Base-by-base conservation (phyloP, 2,888 invertebrate species). In the Drosophila colorata region DNA sequence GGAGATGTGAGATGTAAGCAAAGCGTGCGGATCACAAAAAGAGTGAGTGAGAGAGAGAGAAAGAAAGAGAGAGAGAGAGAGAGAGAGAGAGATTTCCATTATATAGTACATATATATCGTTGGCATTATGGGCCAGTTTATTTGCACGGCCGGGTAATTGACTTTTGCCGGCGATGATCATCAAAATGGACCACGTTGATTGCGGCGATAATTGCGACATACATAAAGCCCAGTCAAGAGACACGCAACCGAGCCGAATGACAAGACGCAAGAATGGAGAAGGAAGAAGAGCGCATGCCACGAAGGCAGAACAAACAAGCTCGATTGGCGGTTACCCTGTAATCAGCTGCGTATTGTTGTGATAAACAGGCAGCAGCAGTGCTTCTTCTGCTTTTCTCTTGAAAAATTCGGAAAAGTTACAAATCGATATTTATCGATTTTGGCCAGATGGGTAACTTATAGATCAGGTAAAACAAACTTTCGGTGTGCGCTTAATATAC, bases 171-270 rank as follows among this genome's bases (percentile, higher is more conserved):
- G 78, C 68, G 75, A 84, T 73, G 80, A 84, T 77, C 81, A 79
- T 74, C 81, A 83, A 83, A 83, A 83, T 83, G 87, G 82, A 87
- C 87, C 85, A 78, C 78, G 79, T 70, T 83, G 86, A 87, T 82
- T 80, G 85, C 78, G 77, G 75, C 75, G 81, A 87, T 84, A 84
- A 87, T 87, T 82, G 86, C 77, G 83, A 70, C 67, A 77, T 51
- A 81, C 68, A 71, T 66, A 80, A 47, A 64, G 56, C 56, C 58
- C 59, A 38, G 28, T 18, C 57, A 9, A 46, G 31, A 46, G 44
- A n/a, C 68, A 75, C 74, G 74, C 60, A 65, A 41, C 44, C 13
- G 52, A 25, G 43, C 18, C 46, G 55, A 66, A 60, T 31, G 58
- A 31, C 59, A 60, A 23, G 57, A 40, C 14, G 18, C 13, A 41